Conservation (phyloP, 2,888 invertebrate species). For the Drosophila siamana region DNA sequence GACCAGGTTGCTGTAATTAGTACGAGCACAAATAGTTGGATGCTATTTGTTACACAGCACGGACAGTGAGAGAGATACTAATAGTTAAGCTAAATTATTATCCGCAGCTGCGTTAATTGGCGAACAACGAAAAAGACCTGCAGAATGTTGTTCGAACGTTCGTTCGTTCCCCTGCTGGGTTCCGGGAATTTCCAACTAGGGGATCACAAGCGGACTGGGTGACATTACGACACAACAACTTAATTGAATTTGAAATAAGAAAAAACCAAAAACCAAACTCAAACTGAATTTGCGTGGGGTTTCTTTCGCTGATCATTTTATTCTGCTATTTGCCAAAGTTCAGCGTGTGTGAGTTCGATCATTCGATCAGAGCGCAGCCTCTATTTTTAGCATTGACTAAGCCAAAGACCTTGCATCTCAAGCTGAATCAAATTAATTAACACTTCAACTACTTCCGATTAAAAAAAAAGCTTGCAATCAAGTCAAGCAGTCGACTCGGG, state of each 20-base stretch:
- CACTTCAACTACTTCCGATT: slow-evolving; percentile 67
- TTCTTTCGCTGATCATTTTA: slow-evolving; percentile 1
- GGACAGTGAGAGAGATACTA: slow-evolving; percentile 50
- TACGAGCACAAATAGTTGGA: slow-evolving; percentile 6
- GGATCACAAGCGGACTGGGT: slow-evolving; percentile 17
- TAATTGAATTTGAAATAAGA: slow-evolving; percentile 36
- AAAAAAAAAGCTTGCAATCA: slow-evolving; percentile 14
- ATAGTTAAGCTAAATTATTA: slow-evolving; percentile 57
- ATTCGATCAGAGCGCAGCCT: slow-evolving; percentile 1
- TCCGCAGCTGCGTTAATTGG: slow-evolving; percentile 65
- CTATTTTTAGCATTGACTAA: slow-evolving; percentile 42
- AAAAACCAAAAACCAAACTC: not conserved
- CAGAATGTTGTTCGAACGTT: slow-evolving; percentile 20
- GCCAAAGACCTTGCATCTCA: slow-evolving; percentile 31
- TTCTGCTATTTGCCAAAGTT: slow-evolving; percentile 18
- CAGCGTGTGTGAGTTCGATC: slow-evolving; percentile 15
- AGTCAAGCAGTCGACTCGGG: slow-evolving; percentile 11
- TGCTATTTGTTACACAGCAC: slow-evolving; percentile 7
- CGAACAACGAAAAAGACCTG: slow-evolving; percentile 48
- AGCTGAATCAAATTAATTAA: slow-evolving; percentile 56
- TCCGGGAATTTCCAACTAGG: slow-evolving; percentile 21
- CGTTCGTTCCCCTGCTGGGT: slow-evolving; percentile 18
- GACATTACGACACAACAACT: slow-evolving; percentile 35
- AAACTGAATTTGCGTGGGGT: slow-evolving; percentile 40
- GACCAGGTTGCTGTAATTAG: slow-evolving; percentile 25